Conservation (phyloP, 2,888 invertebrate species). For the Lithophane ornitopus region DNA sequence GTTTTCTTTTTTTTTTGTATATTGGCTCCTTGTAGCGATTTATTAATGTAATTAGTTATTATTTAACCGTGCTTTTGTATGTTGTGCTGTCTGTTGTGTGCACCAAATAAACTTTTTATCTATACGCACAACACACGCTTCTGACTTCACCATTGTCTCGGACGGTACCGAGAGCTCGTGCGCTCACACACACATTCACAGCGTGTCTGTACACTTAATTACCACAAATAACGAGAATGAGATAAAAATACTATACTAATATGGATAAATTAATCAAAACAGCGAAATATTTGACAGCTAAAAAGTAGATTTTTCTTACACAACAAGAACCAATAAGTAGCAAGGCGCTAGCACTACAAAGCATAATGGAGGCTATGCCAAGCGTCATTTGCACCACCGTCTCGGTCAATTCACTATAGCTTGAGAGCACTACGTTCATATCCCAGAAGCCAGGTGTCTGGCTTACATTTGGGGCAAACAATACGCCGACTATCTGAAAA, state of each 20-base stretch:
- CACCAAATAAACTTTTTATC: no score
- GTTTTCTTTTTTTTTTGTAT: no score
- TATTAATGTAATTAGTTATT: no score
- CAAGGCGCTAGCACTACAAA: slow-evolving; percentile 76
- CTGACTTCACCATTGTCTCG: no score
- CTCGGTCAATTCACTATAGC: slow-evolving; percentile 75
- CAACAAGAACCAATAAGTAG: slow-evolving; percentile 78
- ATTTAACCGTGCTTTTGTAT: no score
- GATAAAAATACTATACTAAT: background rate
- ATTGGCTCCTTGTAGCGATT: no score
- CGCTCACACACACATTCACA: no score
- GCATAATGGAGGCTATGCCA: slow-evolving; percentile 76
- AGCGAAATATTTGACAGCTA: background rate
- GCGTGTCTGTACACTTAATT: no score
- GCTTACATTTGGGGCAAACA: slow-evolving; percentile 81
- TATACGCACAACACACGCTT: no score
- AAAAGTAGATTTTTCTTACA: slow-evolving; percentile 69
- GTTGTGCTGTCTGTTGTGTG: no score
- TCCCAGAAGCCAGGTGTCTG: slow-evolving; percentile 79
- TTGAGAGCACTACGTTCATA: slow-evolving; percentile 74
- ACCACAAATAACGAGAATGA: no score
- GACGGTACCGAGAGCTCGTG: no score
- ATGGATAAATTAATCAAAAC: background rate
- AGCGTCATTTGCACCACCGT: slow-evolving; percentile 73
- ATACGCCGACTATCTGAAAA: slow-evolving; percentile 75